A percentile compares a stretch with the other conserved stretches of the same genome.
Evolutionary conservation across 2,797 vertebrate genomes (phyloP).

Genomic region (Enteromius argenteus): DNA sequence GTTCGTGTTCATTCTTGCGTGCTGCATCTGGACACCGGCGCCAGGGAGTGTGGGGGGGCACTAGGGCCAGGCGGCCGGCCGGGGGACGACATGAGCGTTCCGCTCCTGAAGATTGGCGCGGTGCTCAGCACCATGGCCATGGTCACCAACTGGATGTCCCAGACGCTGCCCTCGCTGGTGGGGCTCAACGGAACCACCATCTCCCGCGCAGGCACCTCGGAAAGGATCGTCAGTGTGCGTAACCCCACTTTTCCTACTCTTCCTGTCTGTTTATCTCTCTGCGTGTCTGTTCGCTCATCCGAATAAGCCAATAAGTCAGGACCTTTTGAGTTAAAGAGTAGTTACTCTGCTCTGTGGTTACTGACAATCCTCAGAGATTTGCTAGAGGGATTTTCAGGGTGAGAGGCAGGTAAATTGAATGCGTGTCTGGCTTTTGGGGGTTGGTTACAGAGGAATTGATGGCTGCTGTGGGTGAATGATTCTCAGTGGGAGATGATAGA

Average conservation of each 20-base stretch:
- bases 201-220: slow-evolving; percentile 87
- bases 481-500: slow-evolving; percentile 49
- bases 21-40: slow-evolving; percentile 51
- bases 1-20: slow-evolving; percentile 49
- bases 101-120: slow-evolving; percentile 93
- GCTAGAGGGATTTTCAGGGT: slow-evolving; percentile 26
- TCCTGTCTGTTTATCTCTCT: slow-evolving; percentile 30
- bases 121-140: slow-evolving; percentile 98
- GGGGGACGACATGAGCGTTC: slow-evolving; percentile 85
- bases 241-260: slow-evolving; percentile 59
- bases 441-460: slow-evolving; percentile 32
- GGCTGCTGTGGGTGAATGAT: slow-evolving; percentile 46
- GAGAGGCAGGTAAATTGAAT: slow-evolving; percentile 40
- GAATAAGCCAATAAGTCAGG: slow-evolving; percentile 24
- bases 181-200: slow-evolving; percentile 90
- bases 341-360: slow-evolving; percentile 3
- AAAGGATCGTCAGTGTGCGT: slow-evolving; percentile 91
- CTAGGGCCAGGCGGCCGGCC: slow-evolving; percentile 71
- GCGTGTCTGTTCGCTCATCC: slow-evolving; percentile 40
- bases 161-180: slow-evolving; percentile 91
- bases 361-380: slow-evolving; percentile 24
- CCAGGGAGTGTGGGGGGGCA: slow-evolving; percentile 60
- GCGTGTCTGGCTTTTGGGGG: slow-evolving; percentile 30
- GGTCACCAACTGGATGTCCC: slow-evolving; percentile 99
- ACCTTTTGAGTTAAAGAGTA: slow-evolving; percentile 26